Evolutionary conservation across 2,888 invertebrate genomes (phyloP).

Genomic region (Pycnomerus fuliginosus): DNA sequence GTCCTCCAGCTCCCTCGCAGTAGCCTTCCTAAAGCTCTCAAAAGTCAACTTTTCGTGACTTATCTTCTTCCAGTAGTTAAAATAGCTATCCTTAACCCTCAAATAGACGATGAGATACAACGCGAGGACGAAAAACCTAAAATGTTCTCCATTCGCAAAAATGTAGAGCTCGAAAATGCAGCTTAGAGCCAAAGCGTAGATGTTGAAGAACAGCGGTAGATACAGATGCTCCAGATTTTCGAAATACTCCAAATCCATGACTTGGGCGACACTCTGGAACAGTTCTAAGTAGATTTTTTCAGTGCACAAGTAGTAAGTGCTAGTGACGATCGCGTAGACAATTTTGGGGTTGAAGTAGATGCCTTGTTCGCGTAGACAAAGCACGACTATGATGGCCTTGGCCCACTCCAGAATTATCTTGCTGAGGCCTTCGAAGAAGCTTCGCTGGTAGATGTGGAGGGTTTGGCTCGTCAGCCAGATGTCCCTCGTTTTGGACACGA

Average conservation of each 20-base stretch:
- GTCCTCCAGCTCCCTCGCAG: slow-evolving; percentile 62
- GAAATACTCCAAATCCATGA: slow-evolving; percentile 60
- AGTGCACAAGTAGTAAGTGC: slow-evolving; percentile 67
- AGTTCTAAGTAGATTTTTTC: slow-evolving; percentile 69
- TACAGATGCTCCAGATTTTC: slow-evolving; percentile 71
- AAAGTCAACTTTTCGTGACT: slow-evolving; percentile 42
- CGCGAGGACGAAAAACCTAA: too few relatives aligned
- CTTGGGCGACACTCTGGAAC: slow-evolving; percentile 59
- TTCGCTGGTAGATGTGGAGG: slow-evolving; percentile 28
- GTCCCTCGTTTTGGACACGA: slow-evolving; percentile 44
- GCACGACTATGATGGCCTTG: slow-evolving; percentile 61
- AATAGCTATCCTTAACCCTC: slow-evolving; percentile 44
- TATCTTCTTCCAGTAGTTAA: slow-evolving; percentile 43
- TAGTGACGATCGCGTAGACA: slow-evolving; percentile 63
- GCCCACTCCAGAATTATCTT: slow-evolving; percentile 77
- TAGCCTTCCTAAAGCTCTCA: slow-evolving; percentile 56
- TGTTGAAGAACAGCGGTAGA: slow-evolving; percentile 64
- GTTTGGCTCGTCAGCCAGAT: slow-evolving; percentile 36
- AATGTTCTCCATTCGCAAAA: too few relatives aligned
- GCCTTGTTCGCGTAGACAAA: slow-evolving; percentile 71
- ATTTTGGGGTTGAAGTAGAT: slow-evolving; percentile 69
- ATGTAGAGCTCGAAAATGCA: slow-evolving; percentile 7
- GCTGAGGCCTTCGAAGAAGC: slow-evolving; percentile 44
- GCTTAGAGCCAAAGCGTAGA: slow-evolving; percentile 53
- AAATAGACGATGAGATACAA: slow-evolving; percentile 48